Evolutionary conservation across 2,888 invertebrate genomes (phyloP), one percentile per base, ranked within the genome.

Genomic region (Marronus borbonicus): DNA sequence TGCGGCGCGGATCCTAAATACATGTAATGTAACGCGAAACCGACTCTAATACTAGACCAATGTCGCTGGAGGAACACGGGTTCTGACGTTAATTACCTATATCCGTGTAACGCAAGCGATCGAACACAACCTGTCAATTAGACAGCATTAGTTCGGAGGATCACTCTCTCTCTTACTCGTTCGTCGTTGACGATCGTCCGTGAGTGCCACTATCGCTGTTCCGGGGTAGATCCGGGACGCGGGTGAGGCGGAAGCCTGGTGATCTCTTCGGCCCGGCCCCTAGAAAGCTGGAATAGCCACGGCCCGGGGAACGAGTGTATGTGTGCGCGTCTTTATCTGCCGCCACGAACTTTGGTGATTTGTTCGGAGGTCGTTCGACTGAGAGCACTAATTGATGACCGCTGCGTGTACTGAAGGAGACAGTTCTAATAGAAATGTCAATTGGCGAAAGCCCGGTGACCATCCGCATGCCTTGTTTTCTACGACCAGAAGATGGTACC

Each of bases 111-210:
- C 86, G 83, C 84, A 55, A 82, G 83, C 87, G 86, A 87, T 87
- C 86, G 88, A 87, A 88, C 88, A 88, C 87, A 86, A 88, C 87
- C 88, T 88, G 88, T 88, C 88, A 88, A 88, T 88, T 88, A 88
- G 88, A 87, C 86, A 84, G 88, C 85, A 88, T 88, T 88, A 88
- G 87, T 86, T 58, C 24, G 49, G 20, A 36, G 55, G 70, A 70
- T 70, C 69, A 68, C 70, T 70, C 60, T 39, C 58, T 60, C 60
- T 60, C 72, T 72, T 17, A 83, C 83, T 82, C 82, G 76, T 81
- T 80, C 76, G 77, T 80, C 76, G 66, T 78, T 79, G 79, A 80
- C 78, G 79, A 81, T 78, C 72, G 74, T 50, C 50, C 50, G 31
- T 36, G 65, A 36, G 77, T 72, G 72, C 49, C 78, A 77, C 39